phyloP scores from a whole-genome alignment of 2,888 invertebrate genomes.

The Hypomecis punctinalis region DNA sequence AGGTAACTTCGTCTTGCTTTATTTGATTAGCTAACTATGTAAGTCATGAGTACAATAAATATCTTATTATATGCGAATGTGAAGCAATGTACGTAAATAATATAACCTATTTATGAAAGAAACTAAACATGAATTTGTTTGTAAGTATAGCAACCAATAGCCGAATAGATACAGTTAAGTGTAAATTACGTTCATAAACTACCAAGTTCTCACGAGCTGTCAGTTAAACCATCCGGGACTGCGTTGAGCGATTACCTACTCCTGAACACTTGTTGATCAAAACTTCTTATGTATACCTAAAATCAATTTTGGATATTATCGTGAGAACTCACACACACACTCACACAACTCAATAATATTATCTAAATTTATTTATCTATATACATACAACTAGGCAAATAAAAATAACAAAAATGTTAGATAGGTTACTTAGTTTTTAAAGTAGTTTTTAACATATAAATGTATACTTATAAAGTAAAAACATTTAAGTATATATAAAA shows the following conservation, averaged over 20 bases:
- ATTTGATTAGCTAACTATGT: constrained; percentile 15
- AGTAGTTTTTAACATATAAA: no score
- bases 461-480: no score
- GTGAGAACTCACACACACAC: background rate
- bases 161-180: background rate
- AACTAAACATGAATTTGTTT: background rate
- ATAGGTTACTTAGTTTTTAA: no score
- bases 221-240: constrained; percentile 49
- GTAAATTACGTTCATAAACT: constrained; percentile 22
- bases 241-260: constrained; percentile 51
- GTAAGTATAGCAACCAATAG: background rate
- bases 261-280: constrained; percentile 62
- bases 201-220: constrained; percentile 48
- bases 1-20: constrained; percentile 58
- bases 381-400: no score
- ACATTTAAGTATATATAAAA: no score
- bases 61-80: no score
- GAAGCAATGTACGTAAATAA: no score
- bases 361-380: no score
- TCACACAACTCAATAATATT: no score
- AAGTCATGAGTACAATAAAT: no score
- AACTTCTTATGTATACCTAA: constrained; percentile 24
- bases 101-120: background rate
- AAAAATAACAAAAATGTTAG: no score
- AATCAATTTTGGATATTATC: background rate